A percentile compares a stretch with the other conserved stretches of the same genome.
These are phyloP conservation scores for Rhamphomyia laevipes DNA, from an alignment of 2,888 invertebrate species.

Conservation along the genomic window DNA sequence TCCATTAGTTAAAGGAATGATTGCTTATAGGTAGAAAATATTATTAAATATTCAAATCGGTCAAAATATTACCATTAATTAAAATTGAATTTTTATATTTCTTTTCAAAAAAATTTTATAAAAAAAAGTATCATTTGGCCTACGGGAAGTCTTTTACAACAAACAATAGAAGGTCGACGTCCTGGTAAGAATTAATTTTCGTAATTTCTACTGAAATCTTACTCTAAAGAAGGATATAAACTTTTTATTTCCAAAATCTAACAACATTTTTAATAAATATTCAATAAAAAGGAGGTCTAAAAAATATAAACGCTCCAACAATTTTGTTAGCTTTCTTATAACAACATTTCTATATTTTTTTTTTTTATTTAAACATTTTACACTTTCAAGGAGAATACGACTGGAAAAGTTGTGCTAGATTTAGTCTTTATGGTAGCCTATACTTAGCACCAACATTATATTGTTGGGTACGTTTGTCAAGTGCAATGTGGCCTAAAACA, in stretches of 20 bases:
- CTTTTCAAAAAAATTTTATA: too few species aligned
- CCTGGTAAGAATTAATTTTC: slow-evolving; percentile 40
- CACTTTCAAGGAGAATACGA: slow-evolving; percentile 47
- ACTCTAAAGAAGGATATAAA: too few species aligned
- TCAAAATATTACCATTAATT: too few species aligned
- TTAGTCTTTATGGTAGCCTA: slow-evolving; percentile 61
- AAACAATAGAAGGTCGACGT: slow-evolving; percentile 52
- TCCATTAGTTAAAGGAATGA: slow-evolving; percentile 45
- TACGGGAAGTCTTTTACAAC: slow-evolving; percentile 58
- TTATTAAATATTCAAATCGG: too few species aligned
- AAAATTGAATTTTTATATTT: too few species aligned
- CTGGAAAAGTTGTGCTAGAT: slow-evolving; percentile 56
- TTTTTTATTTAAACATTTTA: too few species aligned
- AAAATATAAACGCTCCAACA: too few species aligned
- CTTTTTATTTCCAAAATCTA: background rate
- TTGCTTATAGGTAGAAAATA: slow-evolving; percentile 41
- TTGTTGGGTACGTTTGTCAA: slow-evolving; percentile 63
- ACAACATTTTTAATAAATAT: too few species aligned
- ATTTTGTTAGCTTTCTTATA: too few species aligned
- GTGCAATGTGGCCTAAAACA: slow-evolving; percentile 61
- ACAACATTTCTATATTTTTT: background rate
- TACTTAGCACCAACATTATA: slow-evolving; percentile 72
- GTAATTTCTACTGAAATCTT: background rate
- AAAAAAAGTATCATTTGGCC: slow-evolving; percentile 51
- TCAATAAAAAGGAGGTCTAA: too few species aligned